Conservation (phyloP, 1,140 invertebrate genomes). For the Notospermus geniculatus region DNA sequence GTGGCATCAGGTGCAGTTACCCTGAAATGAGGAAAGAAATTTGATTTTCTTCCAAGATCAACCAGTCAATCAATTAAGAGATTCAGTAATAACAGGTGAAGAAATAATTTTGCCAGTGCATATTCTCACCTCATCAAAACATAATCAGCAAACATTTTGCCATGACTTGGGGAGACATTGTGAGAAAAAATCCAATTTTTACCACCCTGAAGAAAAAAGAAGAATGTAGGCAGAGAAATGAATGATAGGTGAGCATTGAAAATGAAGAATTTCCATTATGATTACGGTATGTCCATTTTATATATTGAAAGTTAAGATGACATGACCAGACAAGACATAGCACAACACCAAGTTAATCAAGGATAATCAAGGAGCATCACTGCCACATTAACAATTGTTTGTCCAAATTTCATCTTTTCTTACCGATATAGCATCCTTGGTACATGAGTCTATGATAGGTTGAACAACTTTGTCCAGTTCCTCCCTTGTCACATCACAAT, state of each 20-base stretch:
- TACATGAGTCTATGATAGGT: slow-evolving; percentile 93
- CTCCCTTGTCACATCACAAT: slow-evolving; percentile 72
- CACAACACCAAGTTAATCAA: no score
- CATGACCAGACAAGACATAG: no score
- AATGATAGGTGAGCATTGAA: no score
- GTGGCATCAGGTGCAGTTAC: slow-evolving; percentile 65
- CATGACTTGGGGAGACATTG: slow-evolving; percentile 70
- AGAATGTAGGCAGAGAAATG: slow-evolving; percentile 12
- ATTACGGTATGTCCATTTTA: no score
- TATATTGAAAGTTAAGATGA: no score
- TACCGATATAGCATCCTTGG: slow-evolving; percentile 94
- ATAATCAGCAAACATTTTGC: slow-evolving; percentile 79
- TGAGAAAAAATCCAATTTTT: slow-evolving; percentile 93
- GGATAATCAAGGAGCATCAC: no score
- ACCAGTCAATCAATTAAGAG: no score
- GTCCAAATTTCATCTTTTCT: no score
- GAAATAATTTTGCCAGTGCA: background rate
- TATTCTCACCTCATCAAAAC: slow-evolving; percentile 66
- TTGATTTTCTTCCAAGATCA: no score
- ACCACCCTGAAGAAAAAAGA: slow-evolving; percentile 62
- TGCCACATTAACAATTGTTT: no score
- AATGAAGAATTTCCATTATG: background rate
- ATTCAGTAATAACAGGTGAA: no score
- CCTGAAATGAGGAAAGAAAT: no score
- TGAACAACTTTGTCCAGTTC: slow-evolving; percentile 85